These are phyloP conservation scores for Chironomus striatipennis DNA, from an alignment of 1,140 invertebrate genomes.

Conservation along the genomic window DNA sequence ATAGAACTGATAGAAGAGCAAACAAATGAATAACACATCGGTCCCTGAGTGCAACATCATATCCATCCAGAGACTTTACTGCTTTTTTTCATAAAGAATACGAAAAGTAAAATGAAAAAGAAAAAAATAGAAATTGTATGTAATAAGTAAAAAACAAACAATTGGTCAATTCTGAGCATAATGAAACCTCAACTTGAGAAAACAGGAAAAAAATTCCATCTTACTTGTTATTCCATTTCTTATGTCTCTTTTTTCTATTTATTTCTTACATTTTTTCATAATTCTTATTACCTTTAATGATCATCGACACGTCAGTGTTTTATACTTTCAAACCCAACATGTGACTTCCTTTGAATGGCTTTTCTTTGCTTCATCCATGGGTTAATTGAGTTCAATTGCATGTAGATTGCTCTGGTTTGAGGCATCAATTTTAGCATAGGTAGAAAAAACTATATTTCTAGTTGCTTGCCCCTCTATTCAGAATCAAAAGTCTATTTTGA, in stretches of 20 bases:
- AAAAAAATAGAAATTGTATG: neutral
- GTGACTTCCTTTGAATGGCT: too few species aligned
- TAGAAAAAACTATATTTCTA: too few species aligned
- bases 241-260: neutral
- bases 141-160: conserved; percentile 15
- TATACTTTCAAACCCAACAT: too few species aligned
- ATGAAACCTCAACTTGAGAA: neutral
- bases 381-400: too few species aligned
- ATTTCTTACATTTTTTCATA: neutral
- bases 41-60: neutral
- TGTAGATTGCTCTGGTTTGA: too few species aligned
- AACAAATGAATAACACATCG: conserved; percentile 17
- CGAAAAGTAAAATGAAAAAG: neutral
- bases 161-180: conserved; percentile 23
- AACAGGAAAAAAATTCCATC: conserved; percentile 17
- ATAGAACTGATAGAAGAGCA: conserved; percentile 18
- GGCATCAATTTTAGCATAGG: too few species aligned
- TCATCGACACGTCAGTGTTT: too few species aligned
- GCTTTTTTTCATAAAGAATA: neutral
- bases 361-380: too few species aligned
- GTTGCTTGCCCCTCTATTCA: too few species aligned
- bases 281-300: neutral
- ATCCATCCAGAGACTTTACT: neutral
- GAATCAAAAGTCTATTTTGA: too few species aligned
- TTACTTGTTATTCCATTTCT: neutral